Evolutionary conservation across 2,797 vertebrate genomes (phyloP).

Genomic region (Chiroxiphia lanceolata): DNA sequence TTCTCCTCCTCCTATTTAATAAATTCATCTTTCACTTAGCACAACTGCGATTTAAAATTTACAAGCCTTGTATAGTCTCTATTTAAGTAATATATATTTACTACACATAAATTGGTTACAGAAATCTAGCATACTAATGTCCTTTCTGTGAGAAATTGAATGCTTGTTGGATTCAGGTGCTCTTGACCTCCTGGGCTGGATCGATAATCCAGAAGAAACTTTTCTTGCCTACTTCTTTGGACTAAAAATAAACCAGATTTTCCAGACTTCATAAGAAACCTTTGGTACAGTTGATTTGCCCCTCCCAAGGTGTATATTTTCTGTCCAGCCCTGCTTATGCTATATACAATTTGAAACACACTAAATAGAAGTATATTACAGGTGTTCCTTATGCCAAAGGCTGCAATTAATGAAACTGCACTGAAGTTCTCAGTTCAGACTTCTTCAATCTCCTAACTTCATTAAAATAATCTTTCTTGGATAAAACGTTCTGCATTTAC

Average conservation of each 20-base stretch:
- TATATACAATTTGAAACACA: background rate
- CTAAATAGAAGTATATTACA: background rate
- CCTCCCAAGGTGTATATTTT: background rate
- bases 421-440: background rate
- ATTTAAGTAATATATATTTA: background rate
- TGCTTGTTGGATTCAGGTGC: background rate
- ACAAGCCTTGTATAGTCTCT: background rate
- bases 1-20: background rate
- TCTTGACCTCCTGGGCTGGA: background rate
- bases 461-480: background rate
- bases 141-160: background rate
- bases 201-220: background rate
- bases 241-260: background rate
- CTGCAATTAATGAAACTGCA: background rate
- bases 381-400: background rate
- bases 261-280: background rate
- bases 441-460: background rate
- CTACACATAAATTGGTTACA: background rate
- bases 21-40: background rate
- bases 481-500: background rate
- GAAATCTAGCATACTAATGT: background rate
- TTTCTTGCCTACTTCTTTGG: background rate
- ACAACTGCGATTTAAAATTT: background rate
- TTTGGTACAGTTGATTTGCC: background rate
- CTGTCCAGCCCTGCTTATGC: background rate